Base-by-base conservation (phyloP, 1,140 invertebrate species). In the Copidosoma floridanum region DNA sequence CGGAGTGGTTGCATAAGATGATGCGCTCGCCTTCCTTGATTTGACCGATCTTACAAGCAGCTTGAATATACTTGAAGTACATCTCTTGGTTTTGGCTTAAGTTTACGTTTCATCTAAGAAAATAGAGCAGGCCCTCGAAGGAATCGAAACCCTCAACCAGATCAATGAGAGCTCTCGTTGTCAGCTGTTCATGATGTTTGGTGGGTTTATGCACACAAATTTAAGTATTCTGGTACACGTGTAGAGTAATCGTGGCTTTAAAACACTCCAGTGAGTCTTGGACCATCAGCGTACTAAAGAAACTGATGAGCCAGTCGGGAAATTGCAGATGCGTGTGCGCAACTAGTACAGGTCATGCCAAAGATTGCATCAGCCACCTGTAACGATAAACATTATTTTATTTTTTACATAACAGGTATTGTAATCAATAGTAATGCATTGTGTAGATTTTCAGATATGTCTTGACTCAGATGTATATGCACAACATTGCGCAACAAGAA, bases 21-120 rank as follows among this genome's bases (percentile, higher is more conserved):
- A 99, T 99, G 55, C 98, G 86, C 75, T 99, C 98, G 10, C 99
- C 98, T 82, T 99, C 98, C 78, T 99, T 99, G 67, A 99, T 98
- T 77, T 99, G 98, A 8, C 96, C 96, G 26, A 96, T 99, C 75
- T 99, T 98, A 64, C 78, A 85, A 8, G 82, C 82, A 44, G 87
- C 94, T 83, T 95, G 90, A 71, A 99, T 99, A 74, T 99, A 99
- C 78, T 99, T 99, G 81, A 99, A 99, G 73, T 99, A 98, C 38
- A 99, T 97, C 80, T 99, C 98, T 20, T 94, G 86, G 82, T 99
- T 98, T 81, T 99, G 97, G 64, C 94, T 98, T 82, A 98, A 99
- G 83, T 99, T 99, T 3, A 99, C 98, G 78, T 99, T 99, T 0
- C 95, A 98, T 32, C 97, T 97, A 35, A 99, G 83, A 84, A 99